Conservation (phyloP, 1,140 invertebrate species). For the Myzus persicae region DNA sequence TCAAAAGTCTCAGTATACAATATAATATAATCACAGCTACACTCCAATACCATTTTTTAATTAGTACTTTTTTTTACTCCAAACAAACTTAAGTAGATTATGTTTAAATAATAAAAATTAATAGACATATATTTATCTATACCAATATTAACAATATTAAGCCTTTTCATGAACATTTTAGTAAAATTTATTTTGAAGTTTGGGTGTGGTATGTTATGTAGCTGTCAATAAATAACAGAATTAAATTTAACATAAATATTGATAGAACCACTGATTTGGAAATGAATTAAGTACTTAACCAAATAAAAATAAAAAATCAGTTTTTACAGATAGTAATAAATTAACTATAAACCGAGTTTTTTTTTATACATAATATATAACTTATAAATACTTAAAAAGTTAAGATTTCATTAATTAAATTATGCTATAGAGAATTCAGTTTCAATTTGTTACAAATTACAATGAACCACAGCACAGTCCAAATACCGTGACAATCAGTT, state of each 20-base stretch:
- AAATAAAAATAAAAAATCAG: not conserved
- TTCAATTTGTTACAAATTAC: not conserved
- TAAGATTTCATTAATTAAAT: not conserved
- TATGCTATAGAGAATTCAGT: not conserved
- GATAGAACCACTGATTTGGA: not conserved
- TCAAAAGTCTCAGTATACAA: not conserved
- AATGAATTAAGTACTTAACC: not conserved
- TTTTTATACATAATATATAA: not conserved
- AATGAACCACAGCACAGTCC: not conserved
- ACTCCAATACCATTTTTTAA: not conserved
- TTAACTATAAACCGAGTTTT: not conserved
- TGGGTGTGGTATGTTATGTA: not conserved
- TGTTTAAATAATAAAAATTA: not conserved
- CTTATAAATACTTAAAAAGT: constrained; percentile 5
- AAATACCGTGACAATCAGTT: not conserved
- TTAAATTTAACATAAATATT: not conserved
- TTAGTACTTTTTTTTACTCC: not conserved
- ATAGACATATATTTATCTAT: not conserved
- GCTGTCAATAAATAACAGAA: not conserved
- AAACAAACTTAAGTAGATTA: not conserved
- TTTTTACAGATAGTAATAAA: not conserved
- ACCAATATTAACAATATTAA: not conserved
- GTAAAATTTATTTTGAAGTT: not conserved
- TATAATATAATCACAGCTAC: not conserved
- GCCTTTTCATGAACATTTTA: not conserved